phyloP scores from a whole-genome alignment of 2,797 vertebrate species.

The Rhinella marina region DNA sequence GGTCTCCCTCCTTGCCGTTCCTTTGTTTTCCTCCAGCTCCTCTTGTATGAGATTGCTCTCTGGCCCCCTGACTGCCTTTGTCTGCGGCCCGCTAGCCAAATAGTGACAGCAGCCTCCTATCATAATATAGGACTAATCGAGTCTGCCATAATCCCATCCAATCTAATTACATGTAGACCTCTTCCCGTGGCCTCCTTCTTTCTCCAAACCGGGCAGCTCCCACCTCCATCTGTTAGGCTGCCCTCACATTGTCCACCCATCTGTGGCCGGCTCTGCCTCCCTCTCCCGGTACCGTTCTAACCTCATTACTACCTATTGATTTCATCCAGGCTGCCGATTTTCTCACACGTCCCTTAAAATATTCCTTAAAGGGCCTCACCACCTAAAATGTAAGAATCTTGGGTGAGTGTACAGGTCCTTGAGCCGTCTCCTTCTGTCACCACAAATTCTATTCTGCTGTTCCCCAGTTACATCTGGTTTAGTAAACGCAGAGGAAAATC shows the following conservation, averaged over 20 bases:
- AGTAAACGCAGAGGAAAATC: too few species aligned
- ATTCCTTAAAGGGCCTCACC: conserved; percentile 1
- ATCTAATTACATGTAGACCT: conserved; percentile 75
- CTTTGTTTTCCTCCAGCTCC: conserved; percentile 63
- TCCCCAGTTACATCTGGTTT: not conserved
- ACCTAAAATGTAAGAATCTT: not conserved
- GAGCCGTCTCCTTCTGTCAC: not conserved
- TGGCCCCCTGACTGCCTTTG: conserved; percentile 49
- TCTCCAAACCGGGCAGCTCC: conserved; percentile 65
- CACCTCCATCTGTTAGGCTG: conserved; percentile 76
- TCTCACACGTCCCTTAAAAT: conserved; percentile 45
- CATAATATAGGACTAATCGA: conserved; percentile 70
- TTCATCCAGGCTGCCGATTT: conserved; percentile 59
- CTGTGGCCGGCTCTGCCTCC: conserved; percentile 68
- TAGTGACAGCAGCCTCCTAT: conserved; percentile 68
- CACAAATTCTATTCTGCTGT: not conserved
- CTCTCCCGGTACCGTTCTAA: conserved; percentile 63
- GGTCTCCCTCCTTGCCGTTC: conserved; percentile 63
- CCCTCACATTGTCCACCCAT: conserved; percentile 77
- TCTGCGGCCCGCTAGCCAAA: conserved; percentile 63
- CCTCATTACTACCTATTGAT: conserved; percentile 54
- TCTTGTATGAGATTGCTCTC: conserved; percentile 59
- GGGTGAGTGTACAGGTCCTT: not conserved
- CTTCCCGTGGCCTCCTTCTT: conserved; percentile 65
- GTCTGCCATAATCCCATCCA: conserved; percentile 71